Evolutionary conservation across 1,140 invertebrate genomes (phyloP).

Genomic region (Camponotus pennsylvanicus): DNA sequence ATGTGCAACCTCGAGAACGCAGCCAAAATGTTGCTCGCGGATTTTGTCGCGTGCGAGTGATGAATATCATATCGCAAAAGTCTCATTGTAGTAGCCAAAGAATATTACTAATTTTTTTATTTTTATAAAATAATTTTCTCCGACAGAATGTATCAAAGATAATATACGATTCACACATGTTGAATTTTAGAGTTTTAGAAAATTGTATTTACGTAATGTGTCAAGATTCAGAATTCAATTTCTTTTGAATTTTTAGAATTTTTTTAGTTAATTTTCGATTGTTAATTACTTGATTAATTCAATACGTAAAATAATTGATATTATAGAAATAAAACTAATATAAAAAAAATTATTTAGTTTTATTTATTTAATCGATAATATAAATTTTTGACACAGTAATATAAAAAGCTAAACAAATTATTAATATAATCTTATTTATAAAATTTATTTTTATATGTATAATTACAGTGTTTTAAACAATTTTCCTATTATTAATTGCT

Average conservation of each 20-base stretch:
- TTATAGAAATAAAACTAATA: background rate
- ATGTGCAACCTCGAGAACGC: background rate
- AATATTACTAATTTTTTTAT: background rate
- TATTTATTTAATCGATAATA: background rate
- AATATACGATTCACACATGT: background rate
- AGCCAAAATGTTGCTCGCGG: slow-evolving; percentile 14
- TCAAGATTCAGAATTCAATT: too few relatives aligned
- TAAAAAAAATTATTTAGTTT: background rate
- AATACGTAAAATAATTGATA: background rate
- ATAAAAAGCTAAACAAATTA: background rate
- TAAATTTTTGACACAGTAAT: background rate
- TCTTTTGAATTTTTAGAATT: background rate
- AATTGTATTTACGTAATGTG: background rate
- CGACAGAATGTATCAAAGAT: background rate
- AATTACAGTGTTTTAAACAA: background rate
- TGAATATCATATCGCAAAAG: background rate
- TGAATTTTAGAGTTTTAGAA: background rate
- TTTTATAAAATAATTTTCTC: background rate
- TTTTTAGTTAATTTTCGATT: background rate
- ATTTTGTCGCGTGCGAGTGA: slow-evolving; percentile 11
- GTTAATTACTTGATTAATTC: background rate
- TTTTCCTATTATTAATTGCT: background rate
- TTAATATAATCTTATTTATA: background rate
- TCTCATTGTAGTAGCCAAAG: background rate
- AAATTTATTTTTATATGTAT: background rate